Percentiles rank a stretch among this genome's conserved stretches.
Evolutionary conservation across 2,113 vertebrate genomes (phyloP).

Genomic region (Tor tambroides): DNA sequence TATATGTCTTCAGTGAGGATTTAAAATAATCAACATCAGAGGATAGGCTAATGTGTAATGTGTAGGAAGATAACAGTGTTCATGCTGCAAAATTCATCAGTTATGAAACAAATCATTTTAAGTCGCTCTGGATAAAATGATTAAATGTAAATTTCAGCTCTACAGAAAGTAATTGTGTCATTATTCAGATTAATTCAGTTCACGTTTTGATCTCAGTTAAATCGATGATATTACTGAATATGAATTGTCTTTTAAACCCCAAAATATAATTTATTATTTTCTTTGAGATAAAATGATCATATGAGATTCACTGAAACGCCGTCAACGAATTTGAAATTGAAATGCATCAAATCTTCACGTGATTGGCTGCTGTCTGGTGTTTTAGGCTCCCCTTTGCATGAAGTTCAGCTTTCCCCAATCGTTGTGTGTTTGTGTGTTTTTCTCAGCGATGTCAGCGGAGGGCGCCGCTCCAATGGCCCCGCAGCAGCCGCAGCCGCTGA

Average conservation of each 20-base stretch:
- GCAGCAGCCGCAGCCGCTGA: conserved; percentile 76
- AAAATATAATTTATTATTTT: not conserved
- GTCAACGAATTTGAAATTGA: not conserved
- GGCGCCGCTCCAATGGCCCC: conserved; percentile 63
- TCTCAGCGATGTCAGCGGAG: conserved; percentile 74
- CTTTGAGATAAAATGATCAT: not conserved
- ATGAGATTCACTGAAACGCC: not conserved
- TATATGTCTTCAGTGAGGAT: no score
- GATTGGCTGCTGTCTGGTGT: not conserved
- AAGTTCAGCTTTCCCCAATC: not conserved
- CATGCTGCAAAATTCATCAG: no score
- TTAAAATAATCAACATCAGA: no score
- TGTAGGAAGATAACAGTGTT: no score
- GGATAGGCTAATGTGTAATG: no score
- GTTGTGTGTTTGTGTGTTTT: not conserved
- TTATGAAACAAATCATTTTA: no score
- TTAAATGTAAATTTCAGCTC: no score
- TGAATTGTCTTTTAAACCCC: not conserved
- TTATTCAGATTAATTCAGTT: not conserved
- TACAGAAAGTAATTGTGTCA: not conserved
- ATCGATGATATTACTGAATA: not conserved
- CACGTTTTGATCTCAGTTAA: not conserved
- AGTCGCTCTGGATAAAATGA: no score
- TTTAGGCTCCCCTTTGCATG: not conserved
- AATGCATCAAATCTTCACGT: not conserved